Base-by-base conservation (phyloP, 2,888 invertebrate species). In the Candidula unifasciata region DNA sequence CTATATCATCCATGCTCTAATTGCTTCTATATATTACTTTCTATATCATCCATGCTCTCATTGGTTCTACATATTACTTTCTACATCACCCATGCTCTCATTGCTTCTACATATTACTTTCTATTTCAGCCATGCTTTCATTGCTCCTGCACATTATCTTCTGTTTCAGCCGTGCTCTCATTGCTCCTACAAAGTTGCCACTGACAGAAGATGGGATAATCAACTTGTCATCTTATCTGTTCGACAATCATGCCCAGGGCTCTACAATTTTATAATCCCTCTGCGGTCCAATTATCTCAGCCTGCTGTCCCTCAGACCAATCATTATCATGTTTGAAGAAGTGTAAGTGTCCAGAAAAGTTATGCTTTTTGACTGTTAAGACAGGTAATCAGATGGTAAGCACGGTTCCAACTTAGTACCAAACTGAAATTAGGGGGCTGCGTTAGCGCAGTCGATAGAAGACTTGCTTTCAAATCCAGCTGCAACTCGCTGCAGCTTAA, bases 201-300 rank as follows among this genome's bases (percentile, higher is more conserved):
- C 97, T 91, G 98, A 99, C 92, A 94, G 95, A 91, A 97, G 97
- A 93, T 99, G 99, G 98, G 97, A 97, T 92, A 98, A 98, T 93
- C 97, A 97, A 94, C 98, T 98, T 44, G 98, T 99, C 89, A 99
- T 99, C 88, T 94, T 99, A 87, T 98, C 98, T 0, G 98, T 98
- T 0, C 98, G 99, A 94, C 97, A 97, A 92, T 98, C 98, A 64
- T 97, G 97, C 85, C 97, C 97, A 93, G 99, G 98, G 89, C 98
- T 99, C 92, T 99, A 98, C 94, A 99, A 99, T 94, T 98, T 99
- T 93, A 97, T 99, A 89, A 97, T 99, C 89, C 99, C 99, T 0
- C 94, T 99, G 89, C 95, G 99, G 91, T 98, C 98, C 66, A 98
- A 98, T 94, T 98, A 98, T 94, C 95, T 97, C 80, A 96, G 97